A percentile compares a stretch with the other conserved stretches of the same genome.
These are phyloP conservation scores for Setophaga coronata DNA, from an alignment of 2,113 vertebrate genomes.

Conservation along the genomic window DNA sequence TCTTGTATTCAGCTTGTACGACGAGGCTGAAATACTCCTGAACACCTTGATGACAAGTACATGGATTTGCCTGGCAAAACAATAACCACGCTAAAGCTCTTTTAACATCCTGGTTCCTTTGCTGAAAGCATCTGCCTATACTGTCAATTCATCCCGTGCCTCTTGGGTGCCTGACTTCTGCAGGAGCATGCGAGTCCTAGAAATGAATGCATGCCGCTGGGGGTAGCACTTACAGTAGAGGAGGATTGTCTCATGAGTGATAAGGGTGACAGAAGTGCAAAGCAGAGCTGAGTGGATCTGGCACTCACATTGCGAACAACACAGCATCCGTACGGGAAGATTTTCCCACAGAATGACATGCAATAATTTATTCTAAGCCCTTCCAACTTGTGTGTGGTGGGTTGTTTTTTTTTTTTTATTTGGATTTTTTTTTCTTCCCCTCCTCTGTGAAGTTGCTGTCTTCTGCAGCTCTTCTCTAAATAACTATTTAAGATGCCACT, in stretches of 20 bases:
- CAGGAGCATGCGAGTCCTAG: slow-evolving; percentile 16
- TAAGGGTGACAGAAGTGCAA: slow-evolving; percentile 47
- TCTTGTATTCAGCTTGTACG: slow-evolving; percentile 62
- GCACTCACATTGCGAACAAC: slow-evolving; percentile 36
- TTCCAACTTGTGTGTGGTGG: slow-evolving; percentile 16
- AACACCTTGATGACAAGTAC: slow-evolving; percentile 73
- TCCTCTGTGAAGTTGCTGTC: not conserved
- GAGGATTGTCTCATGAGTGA: slow-evolving; percentile 44
- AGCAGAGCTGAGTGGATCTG: slow-evolving; percentile 63
- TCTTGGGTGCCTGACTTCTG: slow-evolving; percentile 42
- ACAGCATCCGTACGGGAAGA: not conserved
- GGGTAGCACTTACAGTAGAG: slow-evolving; percentile 17
- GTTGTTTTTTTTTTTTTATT: not conserved
- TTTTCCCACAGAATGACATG: slow-evolving; percentile 43
- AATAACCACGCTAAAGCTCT: slow-evolving; percentile 49
- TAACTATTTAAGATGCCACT: not conserved
- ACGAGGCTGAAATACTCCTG: slow-evolving; percentile 31
- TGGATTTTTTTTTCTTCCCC: not conserved
- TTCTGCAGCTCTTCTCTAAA: slow-evolving; percentile 45
- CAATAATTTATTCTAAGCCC: slow-evolving; percentile 62
- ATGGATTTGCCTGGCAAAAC: slow-evolving; percentile 67
- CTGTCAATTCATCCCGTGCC: slow-evolving; percentile 40
- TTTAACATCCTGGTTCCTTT: slow-evolving; percentile 32
- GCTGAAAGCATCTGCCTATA: slow-evolving; percentile 59
- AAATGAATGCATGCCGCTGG: slow-evolving; percentile 2